phyloP scores from a whole-genome alignment of 2,113 vertebrate species.

The Atractosteus spatula region DNA sequence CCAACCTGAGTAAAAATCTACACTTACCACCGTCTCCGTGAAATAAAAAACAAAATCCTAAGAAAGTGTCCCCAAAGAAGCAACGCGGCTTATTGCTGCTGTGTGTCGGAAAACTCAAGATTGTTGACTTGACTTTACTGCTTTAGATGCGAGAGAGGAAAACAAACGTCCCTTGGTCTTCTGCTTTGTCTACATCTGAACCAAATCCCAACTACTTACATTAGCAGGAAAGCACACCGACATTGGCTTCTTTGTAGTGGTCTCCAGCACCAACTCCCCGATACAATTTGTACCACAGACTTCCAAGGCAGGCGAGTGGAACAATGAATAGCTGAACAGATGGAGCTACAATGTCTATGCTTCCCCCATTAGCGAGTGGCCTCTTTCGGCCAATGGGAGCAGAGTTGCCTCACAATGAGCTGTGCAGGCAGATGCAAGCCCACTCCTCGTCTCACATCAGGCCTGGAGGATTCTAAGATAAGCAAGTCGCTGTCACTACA shows the following conservation, averaged over 20 bases:
- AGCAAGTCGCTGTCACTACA: conserved; percentile 83
- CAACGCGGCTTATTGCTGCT: conserved; percentile 9
- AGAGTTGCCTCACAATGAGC: conserved; percentile 75
- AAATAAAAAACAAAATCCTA: conserved; percentile 12
- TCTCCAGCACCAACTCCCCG: conserved; percentile 71
- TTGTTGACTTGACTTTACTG: conserved; percentile 25
- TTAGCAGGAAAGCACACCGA: conserved; percentile 69
- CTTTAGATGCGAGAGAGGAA: neutral
- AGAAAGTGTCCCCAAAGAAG: neutral
- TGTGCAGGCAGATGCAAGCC: conserved; percentile 77
- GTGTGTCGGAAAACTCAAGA: conserved; percentile 32
- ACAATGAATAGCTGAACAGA: conserved; percentile 95
- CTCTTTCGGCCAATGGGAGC: conserved; percentile 73
- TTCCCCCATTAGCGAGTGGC: conserved; percentile 76
- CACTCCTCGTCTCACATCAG: conserved; percentile 70
- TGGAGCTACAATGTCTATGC: conserved; percentile 88
- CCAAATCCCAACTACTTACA: conserved; percentile 64
- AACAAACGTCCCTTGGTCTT: neutral
- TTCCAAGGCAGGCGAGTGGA: conserved; percentile 68
- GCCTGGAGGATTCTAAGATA: conserved; percentile 82
- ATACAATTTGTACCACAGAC: conserved; percentile 71
- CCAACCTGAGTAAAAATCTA: neutral
- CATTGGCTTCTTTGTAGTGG: conserved; percentile 67
- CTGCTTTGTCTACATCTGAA: conserved; percentile 12
- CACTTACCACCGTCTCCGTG: conserved; percentile 16